Evolutionary conservation across 1,140 invertebrate genomes (phyloP).

Genomic region (Hylaeus volcanicus): DNA sequence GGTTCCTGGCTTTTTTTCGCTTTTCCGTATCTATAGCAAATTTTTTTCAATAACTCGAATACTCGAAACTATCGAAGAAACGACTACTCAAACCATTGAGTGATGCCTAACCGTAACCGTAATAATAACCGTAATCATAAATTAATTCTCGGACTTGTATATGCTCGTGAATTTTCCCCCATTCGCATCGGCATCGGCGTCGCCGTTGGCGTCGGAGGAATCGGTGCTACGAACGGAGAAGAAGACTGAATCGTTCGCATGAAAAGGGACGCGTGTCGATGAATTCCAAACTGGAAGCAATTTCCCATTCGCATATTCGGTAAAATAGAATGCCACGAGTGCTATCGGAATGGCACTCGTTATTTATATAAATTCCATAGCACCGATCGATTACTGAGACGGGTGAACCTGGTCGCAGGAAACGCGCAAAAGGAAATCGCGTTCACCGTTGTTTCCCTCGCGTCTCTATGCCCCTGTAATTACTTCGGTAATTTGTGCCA

Average conservation of each 20-base stretch:
- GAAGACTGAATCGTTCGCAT: not conserved
- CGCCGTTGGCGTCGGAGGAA: not conserved
- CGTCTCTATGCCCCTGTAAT: not conserved
- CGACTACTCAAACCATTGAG: too few species aligned
- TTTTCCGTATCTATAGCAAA: too few species aligned
- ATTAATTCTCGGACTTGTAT: too few species aligned
- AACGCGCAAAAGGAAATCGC: slow-evolving; percentile 7
- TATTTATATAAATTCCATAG: slow-evolving; percentile 2
- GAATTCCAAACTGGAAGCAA: not conserved
- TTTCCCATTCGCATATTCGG: not conserved
- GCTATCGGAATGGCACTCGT: not conserved
- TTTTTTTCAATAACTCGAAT: too few species aligned
- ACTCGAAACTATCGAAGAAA: too few species aligned
- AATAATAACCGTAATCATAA: too few species aligned
- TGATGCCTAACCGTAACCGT: too few species aligned
- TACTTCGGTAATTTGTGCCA: slow-evolving; percentile 39
- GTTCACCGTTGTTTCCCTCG: not conserved
- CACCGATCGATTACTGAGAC: not conserved
- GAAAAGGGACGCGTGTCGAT: not conserved
- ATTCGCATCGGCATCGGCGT: too few species aligned
- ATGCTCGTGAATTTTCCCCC: too few species aligned
- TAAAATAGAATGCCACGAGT: not conserved
- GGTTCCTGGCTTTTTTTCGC: not conserved
- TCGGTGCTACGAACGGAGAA: not conserved
- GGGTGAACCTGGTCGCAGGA: not conserved